phyloP scores from a whole-genome alignment of 2,888 invertebrate species.

The Oscheius myriophilus region DNA sequence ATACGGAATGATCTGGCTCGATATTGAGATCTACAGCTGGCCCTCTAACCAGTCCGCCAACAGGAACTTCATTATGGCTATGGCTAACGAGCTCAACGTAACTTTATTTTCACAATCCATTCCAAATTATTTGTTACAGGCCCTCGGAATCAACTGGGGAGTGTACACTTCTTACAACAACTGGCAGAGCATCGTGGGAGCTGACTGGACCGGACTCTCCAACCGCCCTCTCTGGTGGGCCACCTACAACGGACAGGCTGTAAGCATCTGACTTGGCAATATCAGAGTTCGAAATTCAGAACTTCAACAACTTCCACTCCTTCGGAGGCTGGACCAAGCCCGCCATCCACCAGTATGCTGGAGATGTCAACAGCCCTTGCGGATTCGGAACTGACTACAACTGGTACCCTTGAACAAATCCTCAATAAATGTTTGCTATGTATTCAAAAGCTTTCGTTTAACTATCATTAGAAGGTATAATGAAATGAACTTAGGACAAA shows the following conservation, averaged over 20 bases:
- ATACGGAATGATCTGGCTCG: conserved; percentile 48
- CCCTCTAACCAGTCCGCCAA: conserved; percentile 33
- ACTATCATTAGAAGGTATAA: too few species aligned
- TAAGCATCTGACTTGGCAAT: not conserved
- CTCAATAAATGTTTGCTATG: not conserved
- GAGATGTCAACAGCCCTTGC: conserved; percentile 38
- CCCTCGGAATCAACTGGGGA: conserved; percentile 31
- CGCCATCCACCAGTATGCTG: conserved; percentile 39
- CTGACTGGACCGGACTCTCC: conserved; percentile 38
- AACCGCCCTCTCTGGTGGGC: conserved; percentile 49
- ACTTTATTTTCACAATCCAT: not conserved
- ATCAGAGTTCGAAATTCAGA: conserved; percentile 4
- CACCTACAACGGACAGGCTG: conserved; percentile 38
- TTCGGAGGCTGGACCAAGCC: conserved; percentile 41
- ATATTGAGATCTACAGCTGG: conserved; percentile 43
- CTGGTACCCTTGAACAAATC: conserved; percentile 13
- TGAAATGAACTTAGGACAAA: too few species aligned
- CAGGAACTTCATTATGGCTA: conserved; percentile 33
- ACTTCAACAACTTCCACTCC: conserved; percentile 25
- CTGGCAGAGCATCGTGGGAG: conserved; percentile 49
- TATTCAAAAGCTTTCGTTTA: too few species aligned
- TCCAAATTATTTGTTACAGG: not conserved
- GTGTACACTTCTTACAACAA: conserved; percentile 43
- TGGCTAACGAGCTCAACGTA: conserved; percentile 34
- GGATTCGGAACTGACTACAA: conserved; percentile 31